Evolutionary conservation across 2,113 vertebrate species (phyloP), one percentile per base, ranked within the genome.

Genomic region (Bostrychus sinensis): DNA sequence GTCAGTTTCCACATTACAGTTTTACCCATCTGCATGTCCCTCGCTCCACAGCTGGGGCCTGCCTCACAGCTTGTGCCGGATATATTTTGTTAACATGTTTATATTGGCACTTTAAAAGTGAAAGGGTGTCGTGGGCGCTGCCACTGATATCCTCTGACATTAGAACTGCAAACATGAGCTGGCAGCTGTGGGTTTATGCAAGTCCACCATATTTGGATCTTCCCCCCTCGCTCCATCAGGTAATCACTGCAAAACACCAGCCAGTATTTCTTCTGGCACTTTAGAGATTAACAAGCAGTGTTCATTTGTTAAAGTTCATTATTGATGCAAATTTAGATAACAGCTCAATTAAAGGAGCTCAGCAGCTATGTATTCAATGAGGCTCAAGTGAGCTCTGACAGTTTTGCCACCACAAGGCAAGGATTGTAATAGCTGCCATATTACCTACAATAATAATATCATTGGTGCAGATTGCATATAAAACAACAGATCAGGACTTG

Each of bases 251-350:
- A 26, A 56, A 22, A 41, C 32, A 26, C n/a, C 66, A 62, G 54
- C 12, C 11, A n/a, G 62, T 70, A 43, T 73, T 70, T 74, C 55
- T 46, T 62, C 30, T 46, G 58, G 43, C 61, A 26, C 46, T 38
- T 70, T 70, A 67, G 61, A 60, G 43, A 82, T 86, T 78, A 81
- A 74, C 60, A 37, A 72, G 68, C 62, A 13, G 30, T 32, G 66
- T 59, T 76, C 36, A 54, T 81, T 73, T 66, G 56, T 66, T 77
- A 65, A 69, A 66, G 50, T 67, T 54, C 10, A 12, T 64, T 66
- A 71, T 30, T 69, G 64, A 86, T 81, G 61, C 71, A 76, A 67
- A 84, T 72, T 55, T 68, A 77, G 66, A 83, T 73, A 77, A 59
- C 58, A 66, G 65, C 59, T 62, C 53, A 70, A 64, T 80, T 62